These are phyloP conservation scores for Echeneis naucrates DNA, from an alignment of 2,797 vertebrate species.

Conservation along the genomic window DNA sequence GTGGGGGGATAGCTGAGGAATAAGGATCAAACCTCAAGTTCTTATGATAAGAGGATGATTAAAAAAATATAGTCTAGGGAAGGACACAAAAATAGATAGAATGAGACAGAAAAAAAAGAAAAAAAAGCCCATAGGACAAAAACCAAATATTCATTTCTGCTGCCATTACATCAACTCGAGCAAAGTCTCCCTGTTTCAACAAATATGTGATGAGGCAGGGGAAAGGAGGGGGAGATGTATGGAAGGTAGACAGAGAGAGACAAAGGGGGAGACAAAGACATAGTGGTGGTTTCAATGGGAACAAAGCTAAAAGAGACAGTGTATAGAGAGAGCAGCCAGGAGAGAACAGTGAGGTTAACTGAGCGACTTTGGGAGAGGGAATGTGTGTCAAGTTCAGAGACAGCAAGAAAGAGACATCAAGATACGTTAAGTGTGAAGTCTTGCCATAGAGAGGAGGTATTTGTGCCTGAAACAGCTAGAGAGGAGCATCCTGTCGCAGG, in stretches of 20 bases:
- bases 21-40: conserved; percentile 47
- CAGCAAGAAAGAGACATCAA: conserved; percentile 33
- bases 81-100: background rate
- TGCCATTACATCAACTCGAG: conserved; percentile 27
- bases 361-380: conserved; percentile 40
- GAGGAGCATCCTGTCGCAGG: conserved; percentile 55
- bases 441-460: conserved; percentile 44
- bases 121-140: conserved; percentile 56
- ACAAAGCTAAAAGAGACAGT: conserved; percentile 44
- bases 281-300: conserved; percentile 15
- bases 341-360: conserved; percentile 63
- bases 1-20: conserved; percentile 26
- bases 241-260: conserved; percentile 10
- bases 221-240: conserved; percentile 16
- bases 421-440: conserved; percentile 44
- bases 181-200: conserved; percentile 50
- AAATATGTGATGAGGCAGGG: conserved; percentile 45
- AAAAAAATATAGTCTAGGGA: too few species aligned
- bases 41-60: conserved; percentile 34
- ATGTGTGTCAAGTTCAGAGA: conserved; percentile 38
- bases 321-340: conserved; percentile 47
- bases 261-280: conserved; percentile 28
- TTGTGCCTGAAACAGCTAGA: conserved; percentile 46
- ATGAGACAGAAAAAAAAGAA: conserved; percentile 31
- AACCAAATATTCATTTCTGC: conserved; percentile 43